Conservation (phyloP, 1,140 invertebrate genomes). For the Pseudomyrmex cubaensis region DNA sequence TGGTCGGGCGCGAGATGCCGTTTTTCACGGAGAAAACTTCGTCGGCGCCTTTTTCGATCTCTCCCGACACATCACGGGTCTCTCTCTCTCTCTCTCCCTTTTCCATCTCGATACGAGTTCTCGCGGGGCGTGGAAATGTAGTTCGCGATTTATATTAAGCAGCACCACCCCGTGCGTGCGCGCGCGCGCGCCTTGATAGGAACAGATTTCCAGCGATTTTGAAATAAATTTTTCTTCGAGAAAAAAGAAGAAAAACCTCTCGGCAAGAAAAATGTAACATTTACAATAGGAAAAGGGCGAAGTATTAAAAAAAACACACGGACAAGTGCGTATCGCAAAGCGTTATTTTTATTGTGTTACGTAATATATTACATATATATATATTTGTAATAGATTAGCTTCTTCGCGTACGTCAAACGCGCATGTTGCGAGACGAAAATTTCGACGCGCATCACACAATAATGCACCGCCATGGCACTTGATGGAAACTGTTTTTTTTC, state of each 20-base stretch:
- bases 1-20: slow-evolving; percentile 1
- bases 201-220: slow-evolving; percentile 11
- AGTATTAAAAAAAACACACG: neutral
- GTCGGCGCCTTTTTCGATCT: slow-evolving; percentile 48
- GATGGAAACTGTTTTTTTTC: neutral
- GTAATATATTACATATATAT: slow-evolving; percentile 42
- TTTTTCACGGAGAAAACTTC: slow-evolving; percentile 48
- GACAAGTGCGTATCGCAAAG: neutral
- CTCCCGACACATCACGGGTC: neutral
- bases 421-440: slow-evolving; percentile 19
- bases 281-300: neutral
- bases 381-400: neutral
- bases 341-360: slow-evolving; percentile 45
- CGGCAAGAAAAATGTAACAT: neutral
- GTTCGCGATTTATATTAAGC: slow-evolving; percentile 22
- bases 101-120: neutral
- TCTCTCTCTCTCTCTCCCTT: neutral
- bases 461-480: slow-evolving; percentile 33
- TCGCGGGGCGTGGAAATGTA: slow-evolving; percentile 7
- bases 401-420: neutral
- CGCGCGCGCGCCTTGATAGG: too few relatives aligned
- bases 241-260: neutral
- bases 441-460: neutral
- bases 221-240: neutral
- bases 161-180: neutral